Evolutionary conservation across 2,888 invertebrate species (phyloP), one percentile per base, ranked within the genome.

Genomic region (Ethmia dodecea): DNA sequence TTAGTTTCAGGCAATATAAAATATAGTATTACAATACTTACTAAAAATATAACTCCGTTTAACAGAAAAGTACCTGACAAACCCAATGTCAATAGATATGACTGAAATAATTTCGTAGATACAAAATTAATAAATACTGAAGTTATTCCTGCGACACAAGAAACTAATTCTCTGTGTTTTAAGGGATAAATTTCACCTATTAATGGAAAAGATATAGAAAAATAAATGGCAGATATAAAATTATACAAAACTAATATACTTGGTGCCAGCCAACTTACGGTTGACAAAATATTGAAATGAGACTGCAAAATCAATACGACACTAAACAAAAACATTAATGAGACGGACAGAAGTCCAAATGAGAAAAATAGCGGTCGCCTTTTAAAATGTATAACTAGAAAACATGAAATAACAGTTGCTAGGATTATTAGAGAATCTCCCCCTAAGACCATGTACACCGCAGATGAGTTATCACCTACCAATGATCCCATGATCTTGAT

Each of bases 111-210:
- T n/a, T n/a, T n/a, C n/a, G n/a, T n/a, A n/a, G n/a, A n/a, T n/a
- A n/a, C n/a, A n/a, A n/a, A n/a, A n/a, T n/a, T n/a, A n/a, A n/a
- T n/a, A n/a, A n/a, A n/a, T n/a, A n/a, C n/a, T n/a, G n/a, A n/a
- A n/a, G n/a, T n/a, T n/a, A n/a, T n/a, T n/a, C n/a, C n/a, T n/a
- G n/a, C n/a, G n/a, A n/a, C n/a, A n/a, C n/a, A n/a, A n/a, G n/a
- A n/a, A n/a, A n/a, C n/a, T n/a, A n/a, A n/a, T n/a, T n/a, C n/a
- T n/a, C n/a, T n/a, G n/a, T n/a, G n/a, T n/a, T 66, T 60, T 15
- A 72, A 44, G 6, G 71, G 67, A 41, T 66, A 60, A 26, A 69
- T 45, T 52, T 72, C 72, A 0, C 59, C 52, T 3, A 53, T 36
- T 13, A 68, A 30, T 1, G 52, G n/a, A 39, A 51, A 55, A 67